phyloP scores from a whole-genome alignment of 1,140 invertebrate genomes.

The Chelonus insularis region DNA sequence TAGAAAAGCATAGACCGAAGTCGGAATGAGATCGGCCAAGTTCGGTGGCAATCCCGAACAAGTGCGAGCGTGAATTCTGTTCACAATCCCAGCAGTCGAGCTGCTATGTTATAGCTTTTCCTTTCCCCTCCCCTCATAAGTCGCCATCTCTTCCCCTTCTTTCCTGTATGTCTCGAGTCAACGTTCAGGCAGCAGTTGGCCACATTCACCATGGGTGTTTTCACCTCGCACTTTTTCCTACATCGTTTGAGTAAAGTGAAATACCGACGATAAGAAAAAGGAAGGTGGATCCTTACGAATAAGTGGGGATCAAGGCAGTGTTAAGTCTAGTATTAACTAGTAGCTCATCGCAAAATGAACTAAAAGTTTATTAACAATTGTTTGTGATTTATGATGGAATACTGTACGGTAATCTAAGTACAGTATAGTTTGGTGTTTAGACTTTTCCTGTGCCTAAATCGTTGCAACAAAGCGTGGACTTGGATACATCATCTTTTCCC shows the following conservation, averaged over 20 bases:
- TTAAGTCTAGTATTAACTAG: too few relatives aligned
- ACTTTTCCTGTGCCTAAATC: neutral
- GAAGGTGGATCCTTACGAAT: neutral
- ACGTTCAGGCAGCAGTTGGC: slow-evolving; percentile 19
- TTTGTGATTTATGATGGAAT: too few relatives aligned
- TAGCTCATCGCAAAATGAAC: too few relatives aligned
- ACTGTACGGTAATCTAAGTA: too few relatives aligned
- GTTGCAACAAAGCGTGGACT: neutral
- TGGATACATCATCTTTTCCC: neutral
- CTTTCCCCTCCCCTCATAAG: neutral
- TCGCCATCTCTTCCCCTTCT: neutral
- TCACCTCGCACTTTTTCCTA: slow-evolving; percentile 30
- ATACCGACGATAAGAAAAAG: slow-evolving; percentile 9
- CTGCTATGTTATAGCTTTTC: neutral
- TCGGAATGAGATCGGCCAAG: too few relatives aligned
- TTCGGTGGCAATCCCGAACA: too few relatives aligned
- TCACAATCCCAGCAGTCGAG: too few relatives aligned
- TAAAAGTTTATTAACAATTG: too few relatives aligned
- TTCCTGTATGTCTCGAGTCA: neutral
- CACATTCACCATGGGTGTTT: slow-evolving; percentile 41
- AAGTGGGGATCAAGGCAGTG: too few relatives aligned
- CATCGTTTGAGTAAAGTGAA: slow-evolving; percentile 7
- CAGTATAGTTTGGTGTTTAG: neutral
- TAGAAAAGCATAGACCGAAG: too few relatives aligned
- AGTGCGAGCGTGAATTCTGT: too few relatives aligned